Evolutionary conservation across 2,113 vertebrate species (phyloP), one percentile per base, ranked within the genome.

Genomic region (Psittacara wagleri): DNA sequence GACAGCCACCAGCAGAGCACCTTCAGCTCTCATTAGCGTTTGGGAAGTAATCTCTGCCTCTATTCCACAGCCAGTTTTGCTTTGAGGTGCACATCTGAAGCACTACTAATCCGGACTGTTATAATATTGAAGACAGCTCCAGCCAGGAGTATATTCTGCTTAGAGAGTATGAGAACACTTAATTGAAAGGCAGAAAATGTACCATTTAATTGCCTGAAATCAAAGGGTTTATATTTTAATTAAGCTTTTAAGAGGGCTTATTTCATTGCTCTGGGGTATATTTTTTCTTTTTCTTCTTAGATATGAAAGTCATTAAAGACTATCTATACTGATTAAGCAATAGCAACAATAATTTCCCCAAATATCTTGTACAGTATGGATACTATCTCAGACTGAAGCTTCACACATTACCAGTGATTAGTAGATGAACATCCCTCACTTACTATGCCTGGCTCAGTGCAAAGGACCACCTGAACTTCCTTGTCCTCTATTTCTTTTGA

Each of bases 151-250:
- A 91, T 83, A 86, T 93, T 95, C 76, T 91, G 76, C 91, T 96
- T 87, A 91, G 48, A 93, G 44, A 55, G 52, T 64, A 94, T 67
- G 23, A 23, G 80, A 86, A 88, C 74, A 91, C 28, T 86, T 90
- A 83, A 91, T 96, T 92, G 94, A 86, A 95, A 95, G 83, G 77
- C 84, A 92, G 49, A 79, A 91, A 96, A 91, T 94, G 67, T 94
- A 77, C 92, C 59, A 4, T 90, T 93, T 96, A 96, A 95, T 96
- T 96, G 89, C 87, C 86, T 93, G 77, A 93, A 97, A 96, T 94
- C 97, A 97, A 97, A 97, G 39, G 44, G 81, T 96, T 96, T 28
- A 12, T 91, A 88, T 96, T 95, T 96, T 97, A 96, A 95, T 95
- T 95, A 93, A 73, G 77, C 27, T 94, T 95, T 96, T 96, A 91